phyloP scores from a whole-genome alignment of 1,140 invertebrate genomes.

The Papilio machaon region DNA sequence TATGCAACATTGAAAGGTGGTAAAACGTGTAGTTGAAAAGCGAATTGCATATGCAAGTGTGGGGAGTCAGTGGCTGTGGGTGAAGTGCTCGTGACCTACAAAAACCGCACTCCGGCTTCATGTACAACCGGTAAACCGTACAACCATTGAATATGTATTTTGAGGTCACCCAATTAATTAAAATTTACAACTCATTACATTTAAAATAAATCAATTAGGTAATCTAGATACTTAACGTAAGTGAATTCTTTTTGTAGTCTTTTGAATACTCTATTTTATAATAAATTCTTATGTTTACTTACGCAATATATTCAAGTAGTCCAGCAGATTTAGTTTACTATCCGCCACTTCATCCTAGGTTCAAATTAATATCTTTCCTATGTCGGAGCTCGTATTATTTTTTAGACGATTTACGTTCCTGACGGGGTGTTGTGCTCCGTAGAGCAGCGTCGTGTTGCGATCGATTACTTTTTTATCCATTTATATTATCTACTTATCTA shows the following conservation, averaged over 20 bases:
- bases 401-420: too few species aligned
- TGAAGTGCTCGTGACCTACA: constrained; percentile 36
- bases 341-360: too few species aligned
- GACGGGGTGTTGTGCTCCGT: too few species aligned
- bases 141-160: constrained; percentile 23
- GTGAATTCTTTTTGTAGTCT: neutral
- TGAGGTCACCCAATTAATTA: constrained; percentile 31
- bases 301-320: neutral
- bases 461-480: too few species aligned
- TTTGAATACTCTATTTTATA: neutral
- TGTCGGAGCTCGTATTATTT: too few species aligned
- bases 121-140: constrained; percentile 1
- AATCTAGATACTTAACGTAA: neutral
- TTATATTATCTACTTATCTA: too few species aligned
- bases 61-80: constrained; percentile 15
- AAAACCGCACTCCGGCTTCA: neutral
- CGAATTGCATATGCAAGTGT: constrained; percentile 27
- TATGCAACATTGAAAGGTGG: constrained; percentile 4
- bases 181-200: neutral
- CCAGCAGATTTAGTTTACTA: too few species aligned
- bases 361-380: too few species aligned
- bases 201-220: constrained; percentile 1
- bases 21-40: constrained; percentile 29
- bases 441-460: too few species aligned
- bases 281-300: neutral